These are phyloP conservation scores for Neuroterus valhalla DNA, from an alignment of 1,140 invertebrate genomes.

Conservation along the genomic window DNA sequence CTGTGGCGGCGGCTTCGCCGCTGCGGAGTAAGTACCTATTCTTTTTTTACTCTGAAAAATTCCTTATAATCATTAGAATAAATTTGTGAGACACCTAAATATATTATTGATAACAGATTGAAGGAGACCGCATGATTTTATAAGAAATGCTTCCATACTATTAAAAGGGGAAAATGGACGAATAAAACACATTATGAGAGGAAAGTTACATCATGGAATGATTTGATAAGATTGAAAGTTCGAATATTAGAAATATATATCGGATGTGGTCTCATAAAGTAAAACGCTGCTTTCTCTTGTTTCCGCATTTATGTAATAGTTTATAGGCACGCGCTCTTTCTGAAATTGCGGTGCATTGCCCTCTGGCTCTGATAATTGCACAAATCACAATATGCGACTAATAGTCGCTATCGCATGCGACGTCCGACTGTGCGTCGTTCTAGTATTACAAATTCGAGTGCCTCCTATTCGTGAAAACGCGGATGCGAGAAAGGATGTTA, in stretches of 20 bases:
- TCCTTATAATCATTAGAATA: too few relatives aligned
- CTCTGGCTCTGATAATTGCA: not conserved
- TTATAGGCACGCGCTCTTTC: slow-evolving; percentile 37
- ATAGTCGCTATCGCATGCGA: not conserved
- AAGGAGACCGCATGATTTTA: too few relatives aligned
- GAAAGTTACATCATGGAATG: slow-evolving; percentile 15
- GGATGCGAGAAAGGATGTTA: slow-evolving; percentile 49
- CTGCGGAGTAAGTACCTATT: too few relatives aligned
- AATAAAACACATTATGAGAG: not conserved
- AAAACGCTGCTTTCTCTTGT: slow-evolving; percentile 23
- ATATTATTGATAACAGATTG: too few relatives aligned
- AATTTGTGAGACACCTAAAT: too few relatives aligned
- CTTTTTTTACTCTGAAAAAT: too few relatives aligned
- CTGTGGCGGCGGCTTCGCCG: too few relatives aligned
- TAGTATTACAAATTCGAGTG: slow-evolving; percentile 36
- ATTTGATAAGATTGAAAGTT: slow-evolving; percentile 21
- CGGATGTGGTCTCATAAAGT: slow-evolving; percentile 15
- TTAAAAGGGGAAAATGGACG: slow-evolving; percentile 26
- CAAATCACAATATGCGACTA: slow-evolving; percentile 4
- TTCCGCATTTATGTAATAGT: slow-evolving; percentile 42
- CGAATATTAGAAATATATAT: slow-evolving; percentile 7
- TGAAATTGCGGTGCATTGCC: slow-evolving; percentile 30
- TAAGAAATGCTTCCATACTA: slow-evolving; percentile 28
- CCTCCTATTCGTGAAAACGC: slow-evolving; percentile 37
- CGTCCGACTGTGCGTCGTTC: slow-evolving; percentile 4